Conservation (phyloP, 2,113 vertebrate genomes). For the Lutjanus erythropterus region DNA sequence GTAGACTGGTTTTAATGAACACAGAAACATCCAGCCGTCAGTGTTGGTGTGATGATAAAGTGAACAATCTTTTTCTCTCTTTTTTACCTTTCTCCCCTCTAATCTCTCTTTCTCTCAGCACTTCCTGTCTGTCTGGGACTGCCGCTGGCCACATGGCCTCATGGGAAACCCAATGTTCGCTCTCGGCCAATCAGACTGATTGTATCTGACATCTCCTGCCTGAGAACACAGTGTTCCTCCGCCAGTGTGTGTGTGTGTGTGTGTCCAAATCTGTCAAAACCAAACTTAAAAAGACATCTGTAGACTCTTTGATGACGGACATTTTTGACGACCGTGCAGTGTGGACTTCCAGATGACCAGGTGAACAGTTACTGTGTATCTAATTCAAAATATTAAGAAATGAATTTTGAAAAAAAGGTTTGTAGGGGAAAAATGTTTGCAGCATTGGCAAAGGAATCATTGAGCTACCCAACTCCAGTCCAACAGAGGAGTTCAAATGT, state of each 20-base stretch:
- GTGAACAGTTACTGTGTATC: not conserved
- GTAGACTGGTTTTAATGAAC: too few species aligned
- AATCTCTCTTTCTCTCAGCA: slow-evolving; percentile 2
- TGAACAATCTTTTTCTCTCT: not conserved
- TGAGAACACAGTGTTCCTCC: slow-evolving; percentile 18
- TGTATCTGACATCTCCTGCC: slow-evolving; percentile 47
- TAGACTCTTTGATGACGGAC: not conserved
- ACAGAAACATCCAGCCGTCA: slow-evolving; percentile 2
- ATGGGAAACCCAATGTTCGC: slow-evolving; percentile 38
- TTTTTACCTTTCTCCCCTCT: slow-evolving; percentile 16
- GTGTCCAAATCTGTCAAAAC: not conserved
- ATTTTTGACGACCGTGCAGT: not conserved
- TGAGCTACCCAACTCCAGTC: too few species aligned
- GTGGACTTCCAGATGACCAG: not conserved
- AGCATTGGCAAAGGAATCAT: too few species aligned
- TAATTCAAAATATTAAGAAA: too few species aligned
- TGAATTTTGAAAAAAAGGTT: too few species aligned
- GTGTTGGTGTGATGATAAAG: not conserved
- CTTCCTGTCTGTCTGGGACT: slow-evolving; percentile 49
- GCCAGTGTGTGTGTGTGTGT: not conserved
- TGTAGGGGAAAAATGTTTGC: too few species aligned
- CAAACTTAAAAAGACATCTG: not conserved
- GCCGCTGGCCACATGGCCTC: slow-evolving; percentile 48
- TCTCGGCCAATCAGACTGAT: slow-evolving; percentile 50
- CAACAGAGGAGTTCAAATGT: too few species aligned